Evolutionary conservation across 1,140 invertebrate species (phyloP), one percentile per base, ranked within the genome.

Genomic region (Gryon sp.): DNA sequence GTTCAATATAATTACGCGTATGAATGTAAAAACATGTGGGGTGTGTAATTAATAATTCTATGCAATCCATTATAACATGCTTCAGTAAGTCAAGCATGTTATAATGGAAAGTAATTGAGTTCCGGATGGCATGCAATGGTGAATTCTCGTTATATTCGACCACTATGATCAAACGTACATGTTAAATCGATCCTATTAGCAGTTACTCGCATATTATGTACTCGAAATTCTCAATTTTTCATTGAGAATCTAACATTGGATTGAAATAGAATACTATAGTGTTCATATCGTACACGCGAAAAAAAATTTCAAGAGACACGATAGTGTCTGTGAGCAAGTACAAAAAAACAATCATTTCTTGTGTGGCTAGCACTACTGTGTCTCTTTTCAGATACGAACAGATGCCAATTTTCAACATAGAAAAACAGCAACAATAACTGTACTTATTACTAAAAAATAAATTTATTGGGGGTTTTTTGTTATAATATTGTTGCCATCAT

Each of bases 101-200:
- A n/a, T n/a, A n/a, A n/a, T n/a, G n/a, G n/a, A n/a, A n/a, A n/a
- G n/a, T 78, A 78, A 78, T 78, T 70, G 70, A 78, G 70, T 78
- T 75, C 76, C 59, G 53, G 55, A 70, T 70, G 70, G 70, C 66
- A 75, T 75, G 70, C 70, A 32, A 72, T 70, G 40, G 52, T 50
- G 50, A 70, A 77, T 76, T 77, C 75, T 72, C 74, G 66, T 74
- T 80, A 77, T 77, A 75, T 62, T 75, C 75, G 48, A 68, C 63
- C 65, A 75, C 77, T 80, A 77, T 70, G 78, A 74, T 80, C 74
- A 77, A 80, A 80, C 48, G 70, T 72, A 74, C 52, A 66, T 66
- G 65, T 77, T 75, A 75, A 77, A 80, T 80, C 65, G 78, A 80
- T 77, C 77, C 60, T 79, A 79, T 79, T 76, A 79, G 73, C 60